These are phyloP conservation scores for Alca torda DNA, from an alignment of 2,797 vertebrate genomes.

Conservation along the genomic window DNA sequence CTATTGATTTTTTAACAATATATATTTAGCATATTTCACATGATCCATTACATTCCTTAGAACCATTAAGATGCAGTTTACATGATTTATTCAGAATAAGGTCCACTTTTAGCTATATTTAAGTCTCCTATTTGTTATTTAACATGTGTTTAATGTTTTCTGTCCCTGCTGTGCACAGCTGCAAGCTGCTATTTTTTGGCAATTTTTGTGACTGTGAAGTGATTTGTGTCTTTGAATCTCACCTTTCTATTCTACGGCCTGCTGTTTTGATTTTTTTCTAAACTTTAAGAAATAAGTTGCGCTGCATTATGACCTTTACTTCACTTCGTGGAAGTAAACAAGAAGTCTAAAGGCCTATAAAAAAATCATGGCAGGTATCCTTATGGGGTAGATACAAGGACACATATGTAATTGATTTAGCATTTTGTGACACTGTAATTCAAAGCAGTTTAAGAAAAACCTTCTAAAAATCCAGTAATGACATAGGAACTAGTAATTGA, in stretches of 20 bases:
- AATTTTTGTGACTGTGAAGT: conserved; percentile 79
- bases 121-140: conserved; percentile 82
- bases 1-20: conserved; percentile 72
- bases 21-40: conserved; percentile 77
- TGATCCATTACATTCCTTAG: conserved; percentile 73
- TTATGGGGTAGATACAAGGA: neutral
- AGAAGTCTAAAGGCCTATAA: neutral
- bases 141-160: conserved; percentile 85
- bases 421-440: conserved; percentile 7
- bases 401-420: conserved; percentile 27
- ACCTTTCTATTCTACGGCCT: conserved; percentile 77
- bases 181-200: conserved; percentile 81
- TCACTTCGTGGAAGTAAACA: conserved; percentile 67
- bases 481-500: conserved; percentile 52
- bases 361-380: neutral
- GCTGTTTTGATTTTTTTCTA: conserved; percentile 75
- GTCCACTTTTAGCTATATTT: conserved; percentile 81
- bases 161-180: conserved; percentile 81
- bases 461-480: conserved; percentile 22
- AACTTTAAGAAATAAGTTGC: conserved; percentile 71
- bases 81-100: conserved; percentile 80
- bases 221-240: conserved; percentile 78
- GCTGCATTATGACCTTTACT: conserved; percentile 78
- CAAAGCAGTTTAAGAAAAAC: conserved; percentile 21
- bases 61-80: conserved; percentile 76